A percentile compares a stretch with the other conserved stretches of the same genome.
Evolutionary conservation across 2,888 invertebrate genomes (phyloP).

Genomic region (Acleris emargana): DNA sequence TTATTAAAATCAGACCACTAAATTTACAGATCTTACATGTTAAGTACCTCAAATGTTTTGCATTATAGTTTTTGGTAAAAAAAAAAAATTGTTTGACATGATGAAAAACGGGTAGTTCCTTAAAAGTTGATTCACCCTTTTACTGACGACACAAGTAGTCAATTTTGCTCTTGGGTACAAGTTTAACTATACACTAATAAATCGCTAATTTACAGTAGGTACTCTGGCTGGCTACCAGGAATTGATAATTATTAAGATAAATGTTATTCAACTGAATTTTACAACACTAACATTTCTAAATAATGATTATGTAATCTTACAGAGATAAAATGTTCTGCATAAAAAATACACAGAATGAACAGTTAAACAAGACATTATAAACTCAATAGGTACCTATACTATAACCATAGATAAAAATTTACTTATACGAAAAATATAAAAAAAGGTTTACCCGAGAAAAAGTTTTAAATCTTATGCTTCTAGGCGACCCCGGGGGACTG

Average conservation of each 20-base stretch:
- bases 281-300: conserved; percentile 2
- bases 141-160: no score
- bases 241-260: conserved; percentile 2
- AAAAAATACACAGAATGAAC: no score
- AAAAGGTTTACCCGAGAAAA: conserved; percentile 63
- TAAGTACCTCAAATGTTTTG: no score
- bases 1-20: no score
- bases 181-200: background rate
- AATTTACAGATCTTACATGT: no score
- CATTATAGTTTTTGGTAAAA: no score
- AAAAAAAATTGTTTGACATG: no score
- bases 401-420: background rate
- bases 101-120: no score
- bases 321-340: background rate
- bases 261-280: conserved; percentile 1
- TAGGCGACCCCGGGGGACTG: conserved; percentile 71
- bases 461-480: conserved; percentile 67
- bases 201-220: background rate
- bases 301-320: conserved; percentile 7
- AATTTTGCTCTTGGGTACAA: no score
- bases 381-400: background rate
- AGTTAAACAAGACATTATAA: no score
- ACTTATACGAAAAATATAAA: background rate
- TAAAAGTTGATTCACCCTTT: no score
- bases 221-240: background rate